Evolutionary conservation across 2,888 invertebrate genomes (phyloP).

Genomic region (Taphrorychus bicolor): DNA sequence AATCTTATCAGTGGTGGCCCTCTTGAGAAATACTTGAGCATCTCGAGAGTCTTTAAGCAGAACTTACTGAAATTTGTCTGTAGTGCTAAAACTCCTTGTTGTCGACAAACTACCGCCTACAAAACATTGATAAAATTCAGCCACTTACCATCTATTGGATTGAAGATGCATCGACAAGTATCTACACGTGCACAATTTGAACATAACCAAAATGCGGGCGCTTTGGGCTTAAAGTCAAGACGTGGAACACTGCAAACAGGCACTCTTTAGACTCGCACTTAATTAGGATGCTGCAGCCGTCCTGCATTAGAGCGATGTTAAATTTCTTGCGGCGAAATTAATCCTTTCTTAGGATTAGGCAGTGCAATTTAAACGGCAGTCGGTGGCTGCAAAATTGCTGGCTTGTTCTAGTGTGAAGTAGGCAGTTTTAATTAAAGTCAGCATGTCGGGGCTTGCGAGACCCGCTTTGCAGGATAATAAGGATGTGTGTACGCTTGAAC

Average conservation of each 20-base stretch:
- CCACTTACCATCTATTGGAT: too few relatives aligned
- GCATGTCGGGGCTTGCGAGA: constrained; percentile 7
- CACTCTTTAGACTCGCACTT: background rate
- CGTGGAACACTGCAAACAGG: background rate
- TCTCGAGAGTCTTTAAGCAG: too few relatives aligned
- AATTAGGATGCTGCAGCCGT: constrained; percentile 1
- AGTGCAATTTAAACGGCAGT: constrained; percentile 23
- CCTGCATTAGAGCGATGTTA: background rate
- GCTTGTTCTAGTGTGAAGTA: constrained; percentile 11
- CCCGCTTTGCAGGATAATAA: constrained; percentile 1
- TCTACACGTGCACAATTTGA: background rate
- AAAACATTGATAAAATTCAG: too few relatives aligned
- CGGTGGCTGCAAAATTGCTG: constrained; percentile 12
- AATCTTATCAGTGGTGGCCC: too few relatives aligned
- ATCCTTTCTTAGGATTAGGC: constrained; percentile 16
- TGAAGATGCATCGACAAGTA: background rate
- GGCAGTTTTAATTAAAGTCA: constrained; percentile 25
- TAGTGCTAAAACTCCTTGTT: too few relatives aligned
- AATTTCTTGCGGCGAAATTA: constrained; percentile 22
- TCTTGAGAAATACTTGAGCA: too few relatives aligned
- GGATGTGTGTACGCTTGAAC: background rate
- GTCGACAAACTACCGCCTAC: too few relatives aligned
- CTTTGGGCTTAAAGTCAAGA: background rate
- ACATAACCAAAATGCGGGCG: background rate
- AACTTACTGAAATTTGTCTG: too few relatives aligned